Conservation (phyloP, 2,888 invertebrate genomes). For the Ramazzottius varieornatus region DNA sequence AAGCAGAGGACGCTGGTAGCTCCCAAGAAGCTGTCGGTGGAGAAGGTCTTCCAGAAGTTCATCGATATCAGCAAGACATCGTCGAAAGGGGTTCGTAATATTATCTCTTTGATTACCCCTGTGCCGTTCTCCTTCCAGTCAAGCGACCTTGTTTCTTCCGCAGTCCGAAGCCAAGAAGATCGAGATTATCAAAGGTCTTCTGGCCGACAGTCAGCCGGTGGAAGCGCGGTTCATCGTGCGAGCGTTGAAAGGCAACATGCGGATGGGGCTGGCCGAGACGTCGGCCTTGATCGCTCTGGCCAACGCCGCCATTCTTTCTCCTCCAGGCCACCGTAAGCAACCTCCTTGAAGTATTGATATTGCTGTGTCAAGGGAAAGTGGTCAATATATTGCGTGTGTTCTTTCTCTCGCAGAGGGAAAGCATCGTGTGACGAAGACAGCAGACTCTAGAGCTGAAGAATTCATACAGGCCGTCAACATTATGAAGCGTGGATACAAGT, state of each 20-base stretch:
- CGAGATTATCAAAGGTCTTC: conserved; percentile 62
- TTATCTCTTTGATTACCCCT: too few relatives aligned
- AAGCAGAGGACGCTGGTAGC: conserved; percentile 66
- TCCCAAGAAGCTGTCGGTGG: conserved; percentile 46
- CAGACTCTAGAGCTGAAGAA: background rate
- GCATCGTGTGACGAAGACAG: background rate
- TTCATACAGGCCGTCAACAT: background rate
- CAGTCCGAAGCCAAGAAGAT: conserved; percentile 43
- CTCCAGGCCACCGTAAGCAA: conserved; percentile 10
- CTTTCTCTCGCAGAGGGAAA: too few relatives aligned
- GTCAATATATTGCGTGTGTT: too few relatives aligned
- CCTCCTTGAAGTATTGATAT: too few relatives aligned
- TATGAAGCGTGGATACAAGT: background rate
- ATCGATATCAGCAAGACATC: conserved; percentile 60
- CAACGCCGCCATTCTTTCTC: conserved; percentile 39
- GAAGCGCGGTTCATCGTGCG: conserved; percentile 72
- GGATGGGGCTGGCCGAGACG: conserved; percentile 89
- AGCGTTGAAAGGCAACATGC: conserved; percentile 66
- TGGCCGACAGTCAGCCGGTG: conserved; percentile 60
- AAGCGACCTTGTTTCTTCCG: conserved; percentile 8
- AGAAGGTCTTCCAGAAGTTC: conserved; percentile 49
- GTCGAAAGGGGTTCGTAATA: conserved; percentile 43
- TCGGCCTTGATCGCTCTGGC: conserved; percentile 72
- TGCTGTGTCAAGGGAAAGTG: too few relatives aligned
- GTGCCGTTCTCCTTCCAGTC: too few relatives aligned